These are phyloP conservation scores for Zelostemma sp. DNA, from an alignment of 1,140 invertebrate species.

Conservation along the genomic window DNA sequence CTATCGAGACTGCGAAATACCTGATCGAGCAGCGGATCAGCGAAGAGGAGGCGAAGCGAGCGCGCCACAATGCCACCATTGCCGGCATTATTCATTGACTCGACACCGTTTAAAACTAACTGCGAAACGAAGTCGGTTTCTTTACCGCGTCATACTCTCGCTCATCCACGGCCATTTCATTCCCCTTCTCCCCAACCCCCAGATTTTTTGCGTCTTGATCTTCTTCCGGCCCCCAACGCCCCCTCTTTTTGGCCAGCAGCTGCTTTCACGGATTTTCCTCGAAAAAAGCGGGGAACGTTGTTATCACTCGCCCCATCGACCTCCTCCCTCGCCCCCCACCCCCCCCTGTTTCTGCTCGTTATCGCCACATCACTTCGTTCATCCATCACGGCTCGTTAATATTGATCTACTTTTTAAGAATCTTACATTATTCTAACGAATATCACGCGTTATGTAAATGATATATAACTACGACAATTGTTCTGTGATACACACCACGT, in stretches of 20 bases:
- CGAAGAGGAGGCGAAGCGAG: slow-evolving; percentile 94
- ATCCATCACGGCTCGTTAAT: slow-evolving; percentile 66
- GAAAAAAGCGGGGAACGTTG: too few relatives aligned
- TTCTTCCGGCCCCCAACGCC: neutral
- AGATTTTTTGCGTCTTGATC: neutral
- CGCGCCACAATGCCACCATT: slow-evolving; percentile 84
- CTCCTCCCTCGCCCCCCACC: too few relatives aligned
- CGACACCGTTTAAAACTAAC: slow-evolving; percentile 24
- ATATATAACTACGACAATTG: slow-evolving; percentile 67
- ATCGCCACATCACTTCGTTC: slow-evolving; percentile 64
- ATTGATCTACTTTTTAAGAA: slow-evolving; percentile 65
- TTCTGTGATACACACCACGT: slow-evolving; percentile 71
- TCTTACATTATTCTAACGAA: slow-evolving; percentile 65
- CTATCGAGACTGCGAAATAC: slow-evolving; percentile 91
- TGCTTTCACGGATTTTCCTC: too few relatives aligned
- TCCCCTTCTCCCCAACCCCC: neutral
- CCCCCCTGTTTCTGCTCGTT: slow-evolving; percentile 55
- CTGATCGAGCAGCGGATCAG: slow-evolving; percentile 96
- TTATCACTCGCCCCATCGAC: too few relatives aligned
- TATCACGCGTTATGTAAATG: slow-evolving; percentile 61
- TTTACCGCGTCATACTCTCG: slow-evolving; percentile 10
- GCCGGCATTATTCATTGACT: slow-evolving; percentile 78
- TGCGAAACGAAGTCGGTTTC: slow-evolving; percentile 12
- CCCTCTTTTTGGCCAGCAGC: neutral
- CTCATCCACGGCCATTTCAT: slow-evolving; percentile 13